A percentile compares a stretch with the other conserved stretches of the same genome.
phyloP scores from a whole-genome alignment of 2,888 invertebrate genomes.

The Arrhopalites spinosus region DNA sequence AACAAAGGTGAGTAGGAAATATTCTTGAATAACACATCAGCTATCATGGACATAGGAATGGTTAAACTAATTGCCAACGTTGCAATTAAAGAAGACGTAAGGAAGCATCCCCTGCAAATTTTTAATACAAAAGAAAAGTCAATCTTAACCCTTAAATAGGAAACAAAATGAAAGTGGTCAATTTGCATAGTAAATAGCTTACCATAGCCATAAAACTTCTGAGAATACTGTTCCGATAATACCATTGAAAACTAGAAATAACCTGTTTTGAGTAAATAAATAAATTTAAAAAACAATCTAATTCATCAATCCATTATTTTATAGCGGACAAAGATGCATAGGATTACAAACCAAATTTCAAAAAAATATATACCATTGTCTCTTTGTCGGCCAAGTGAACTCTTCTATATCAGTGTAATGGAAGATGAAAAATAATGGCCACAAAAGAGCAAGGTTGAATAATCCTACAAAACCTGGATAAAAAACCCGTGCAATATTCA shows the following conservation, averaged over 20 bases:
- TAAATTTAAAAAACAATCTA: too few relatives aligned
- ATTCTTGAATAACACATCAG: conserved; percentile 75
- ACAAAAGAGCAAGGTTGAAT: conserved; percentile 82
- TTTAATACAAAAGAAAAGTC: too few relatives aligned
- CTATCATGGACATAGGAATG: conserved; percentile 86
- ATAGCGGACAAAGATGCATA: too few relatives aligned
- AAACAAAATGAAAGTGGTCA: too few relatives aligned
- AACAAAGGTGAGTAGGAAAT: conserved; percentile 72
- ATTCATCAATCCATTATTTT: too few relatives aligned
- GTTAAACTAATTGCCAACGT: conserved; percentile 81
- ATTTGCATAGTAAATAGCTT: too few relatives aligned
- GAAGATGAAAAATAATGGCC: conserved; percentile 87
- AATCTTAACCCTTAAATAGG: too few relatives aligned
- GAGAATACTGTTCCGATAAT: conserved; percentile 88
- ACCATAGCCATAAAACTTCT: conserved; percentile 93
- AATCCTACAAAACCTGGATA: conserved; percentile 87
- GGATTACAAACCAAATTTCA: conserved; percentile 61
- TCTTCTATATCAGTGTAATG: conserved; percentile 78
- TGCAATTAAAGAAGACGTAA: conserved; percentile 89
- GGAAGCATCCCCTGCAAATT: conserved; percentile 81
- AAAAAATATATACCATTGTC: too few relatives aligned
- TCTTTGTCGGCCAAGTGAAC: conserved; percentile 81
- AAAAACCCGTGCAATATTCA: background rate
- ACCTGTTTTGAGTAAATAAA: too few relatives aligned
- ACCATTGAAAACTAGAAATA: conserved; percentile 72